phyloP scores from a whole-genome alignment of 2,888 invertebrate genomes.

The Acleris cristana region DNA sequence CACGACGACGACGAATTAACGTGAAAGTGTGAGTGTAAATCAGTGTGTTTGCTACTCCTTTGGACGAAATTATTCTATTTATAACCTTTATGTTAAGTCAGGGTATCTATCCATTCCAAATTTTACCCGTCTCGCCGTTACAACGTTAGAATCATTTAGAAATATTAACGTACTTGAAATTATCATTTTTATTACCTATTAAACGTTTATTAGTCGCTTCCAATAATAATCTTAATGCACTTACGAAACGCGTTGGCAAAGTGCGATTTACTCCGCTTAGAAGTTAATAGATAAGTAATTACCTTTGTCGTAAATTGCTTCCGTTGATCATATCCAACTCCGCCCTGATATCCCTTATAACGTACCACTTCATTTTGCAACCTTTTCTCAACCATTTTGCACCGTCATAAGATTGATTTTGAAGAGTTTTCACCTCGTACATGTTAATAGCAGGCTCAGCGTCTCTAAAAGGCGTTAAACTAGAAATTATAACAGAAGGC shows the following conservation, averaged over 20 bases:
- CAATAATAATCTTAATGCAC: slow-evolving; percentile 8
- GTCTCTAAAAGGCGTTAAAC: slow-evolving; percentile 35
- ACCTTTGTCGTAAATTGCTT: slow-evolving; percentile 40
- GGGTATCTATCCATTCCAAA: no score
- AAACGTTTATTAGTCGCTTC: no score
- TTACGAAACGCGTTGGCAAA: slow-evolving; percentile 24
- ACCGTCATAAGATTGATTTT: not conserved
- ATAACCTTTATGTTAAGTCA: no score
- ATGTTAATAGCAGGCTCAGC: slow-evolving; percentile 20
- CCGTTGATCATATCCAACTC: slow-evolving; percentile 37
- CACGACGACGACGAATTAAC: no score
- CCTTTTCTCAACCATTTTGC: slow-evolving; percentile 2
- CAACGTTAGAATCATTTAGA: no score
- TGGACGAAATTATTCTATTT: no score
- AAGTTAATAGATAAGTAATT: slow-evolving; percentile 37
- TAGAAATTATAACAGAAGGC: slow-evolving; percentile 33
- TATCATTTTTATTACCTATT: no score
- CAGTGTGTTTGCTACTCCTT: no score
- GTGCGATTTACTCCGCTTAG: slow-evolving; percentile 31
- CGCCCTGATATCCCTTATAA: slow-evolving; percentile 32
- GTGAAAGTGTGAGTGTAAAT: no score
- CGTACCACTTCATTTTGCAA: slow-evolving; percentile 7
- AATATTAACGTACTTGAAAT: no score
- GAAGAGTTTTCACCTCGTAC: not conserved
- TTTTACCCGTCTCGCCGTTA: no score